These are phyloP conservation scores for Rhyzopertha dominica DNA, from an alignment of 1,140 invertebrate species.

Conservation along the genomic window DNA sequence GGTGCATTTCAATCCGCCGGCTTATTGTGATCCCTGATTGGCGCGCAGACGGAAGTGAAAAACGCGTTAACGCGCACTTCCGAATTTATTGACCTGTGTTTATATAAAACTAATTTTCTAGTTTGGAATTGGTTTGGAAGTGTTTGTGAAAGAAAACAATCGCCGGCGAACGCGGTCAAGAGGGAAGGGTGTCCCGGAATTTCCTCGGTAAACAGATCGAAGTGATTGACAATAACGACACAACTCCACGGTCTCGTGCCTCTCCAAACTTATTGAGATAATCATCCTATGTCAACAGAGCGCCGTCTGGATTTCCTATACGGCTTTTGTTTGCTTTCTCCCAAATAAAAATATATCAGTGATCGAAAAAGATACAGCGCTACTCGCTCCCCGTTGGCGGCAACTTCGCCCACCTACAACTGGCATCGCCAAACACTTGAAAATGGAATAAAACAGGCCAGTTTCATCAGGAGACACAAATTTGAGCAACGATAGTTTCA, in stretches of 20 bases:
- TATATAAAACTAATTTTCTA: constrained; percentile 18
- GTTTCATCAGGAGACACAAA: too few species aligned
- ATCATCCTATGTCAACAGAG: constrained; percentile 29
- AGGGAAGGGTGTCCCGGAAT: too few species aligned
- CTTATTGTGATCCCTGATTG: background rate
- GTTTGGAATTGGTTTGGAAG: constrained; percentile 16
- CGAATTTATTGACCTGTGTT: background rate
- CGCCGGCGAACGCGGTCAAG: constrained; percentile 2
- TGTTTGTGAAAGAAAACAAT: constrained; percentile 19
- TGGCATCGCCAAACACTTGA: too few species aligned
- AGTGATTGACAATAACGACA: constrained; percentile 28
- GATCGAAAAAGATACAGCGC: too few species aligned
- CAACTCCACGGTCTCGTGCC: constrained; percentile 16
- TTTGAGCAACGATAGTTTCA: too few species aligned
- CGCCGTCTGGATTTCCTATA: constrained; percentile 12
- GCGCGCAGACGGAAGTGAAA: background rate
- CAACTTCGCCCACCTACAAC: too few species aligned
- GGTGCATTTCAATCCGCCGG: constrained; percentile 4
- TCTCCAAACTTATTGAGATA: constrained; percentile 27
- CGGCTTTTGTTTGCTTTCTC: too few species aligned
- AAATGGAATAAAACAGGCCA: too few species aligned
- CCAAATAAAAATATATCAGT: too few species aligned
- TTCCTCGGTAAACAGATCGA: constrained; percentile 23
- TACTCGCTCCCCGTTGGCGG: too few species aligned
- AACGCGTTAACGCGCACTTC: background rate